Percentiles rank a stretch among this genome's conserved stretches.
Conservation (phyloP, 2,888 invertebrate species). For the Torymus auratus region DNA sequence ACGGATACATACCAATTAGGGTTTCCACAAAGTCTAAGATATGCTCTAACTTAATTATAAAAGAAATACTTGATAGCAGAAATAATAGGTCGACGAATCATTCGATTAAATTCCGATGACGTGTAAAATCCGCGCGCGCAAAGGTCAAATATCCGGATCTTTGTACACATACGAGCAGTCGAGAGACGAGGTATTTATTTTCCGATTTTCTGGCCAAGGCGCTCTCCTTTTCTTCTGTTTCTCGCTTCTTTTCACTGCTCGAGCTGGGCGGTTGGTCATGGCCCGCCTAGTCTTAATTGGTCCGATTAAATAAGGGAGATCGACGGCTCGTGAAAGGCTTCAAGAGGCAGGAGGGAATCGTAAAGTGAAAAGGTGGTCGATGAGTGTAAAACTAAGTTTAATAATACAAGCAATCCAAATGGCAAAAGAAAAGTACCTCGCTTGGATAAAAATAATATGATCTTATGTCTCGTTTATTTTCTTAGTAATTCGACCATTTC, state of each 20-base stretch:
- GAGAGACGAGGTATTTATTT: conserved; percentile 36
- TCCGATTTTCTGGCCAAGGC: conserved; percentile 19
- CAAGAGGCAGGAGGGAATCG: conserved; percentile 15
- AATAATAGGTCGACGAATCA: neutral
- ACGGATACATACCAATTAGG: too few relatives aligned
- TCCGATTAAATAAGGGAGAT: conserved; percentile 48
- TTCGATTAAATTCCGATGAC: conserved; percentile 10
- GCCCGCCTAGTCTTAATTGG: conserved; percentile 33
- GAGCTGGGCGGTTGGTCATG: neutral
- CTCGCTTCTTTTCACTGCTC: neutral
- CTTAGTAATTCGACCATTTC: too few relatives aligned
- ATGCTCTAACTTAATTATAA: too few relatives aligned
- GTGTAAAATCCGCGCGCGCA: conserved; percentile 15
- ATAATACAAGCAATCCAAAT: conserved; percentile 34
- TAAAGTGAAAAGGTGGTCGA: conserved; percentile 25
- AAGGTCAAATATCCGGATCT: conserved; percentile 4
- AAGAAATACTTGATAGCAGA: neutral
- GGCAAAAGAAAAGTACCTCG: conserved; percentile 33
- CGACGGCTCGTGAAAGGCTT: conserved; percentile 28
- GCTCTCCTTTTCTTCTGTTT: conserved; percentile 13
- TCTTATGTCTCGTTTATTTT: conserved; percentile 17
- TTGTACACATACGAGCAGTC: neutral
- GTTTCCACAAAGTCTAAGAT: too few relatives aligned
- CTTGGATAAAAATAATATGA: conserved; percentile 17
- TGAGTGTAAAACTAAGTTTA: conserved; percentile 26